phyloP scores from a whole-genome alignment of 2,113 vertebrate species.

The Shinisaurus crocodilurus region DNA sequence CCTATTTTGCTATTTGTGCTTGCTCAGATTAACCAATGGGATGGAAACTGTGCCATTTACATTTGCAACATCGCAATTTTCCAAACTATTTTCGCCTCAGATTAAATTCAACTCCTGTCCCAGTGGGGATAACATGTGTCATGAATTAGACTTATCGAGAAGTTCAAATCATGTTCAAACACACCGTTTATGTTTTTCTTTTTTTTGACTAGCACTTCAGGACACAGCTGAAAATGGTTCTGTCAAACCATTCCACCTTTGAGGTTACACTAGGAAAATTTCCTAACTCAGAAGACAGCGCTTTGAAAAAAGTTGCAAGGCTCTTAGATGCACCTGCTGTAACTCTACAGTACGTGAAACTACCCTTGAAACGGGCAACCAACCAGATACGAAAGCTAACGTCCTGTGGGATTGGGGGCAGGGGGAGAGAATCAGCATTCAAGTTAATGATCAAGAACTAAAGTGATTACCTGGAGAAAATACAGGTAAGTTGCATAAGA shows the following conservation, averaged over 20 bases:
- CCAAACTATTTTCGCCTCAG: not conserved
- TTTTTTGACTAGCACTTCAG: conserved; percentile 52
- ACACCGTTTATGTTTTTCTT: conserved; percentile 37
- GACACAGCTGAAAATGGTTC: conserved; percentile 43
- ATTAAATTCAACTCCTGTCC: not conserved
- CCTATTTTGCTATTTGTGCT: not conserved
- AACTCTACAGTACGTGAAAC: conserved; percentile 29
- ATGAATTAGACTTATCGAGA: conserved; percentile 13
- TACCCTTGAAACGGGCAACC: conserved; percentile 43
- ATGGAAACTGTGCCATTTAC: not conserved
- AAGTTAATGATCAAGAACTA: conserved; percentile 24
- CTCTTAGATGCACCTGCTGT: conserved; percentile 28
- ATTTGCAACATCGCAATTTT: conserved; percentile 11
- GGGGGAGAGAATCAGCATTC: conserved; percentile 28
- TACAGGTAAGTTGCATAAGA: conserved; percentile 41
- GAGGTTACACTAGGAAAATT: not conserved
- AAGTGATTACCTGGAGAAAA: conserved; percentile 55
- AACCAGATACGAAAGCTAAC: conserved; percentile 17
- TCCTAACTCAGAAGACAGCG: conserved; percentile 21
- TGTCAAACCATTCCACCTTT: not conserved
- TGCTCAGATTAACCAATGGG: not conserved
- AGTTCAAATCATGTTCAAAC: not conserved
- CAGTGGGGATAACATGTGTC: conserved; percentile 18
- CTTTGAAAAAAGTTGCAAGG: conserved; percentile 18
- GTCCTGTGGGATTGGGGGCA: conserved; percentile 27